A percentile compares a stretch with the other conserved stretches of the same genome.
Evolutionary conservation across 2,113 vertebrate species (phyloP).

Genomic region (Ceyx cyanopectus): DNA sequence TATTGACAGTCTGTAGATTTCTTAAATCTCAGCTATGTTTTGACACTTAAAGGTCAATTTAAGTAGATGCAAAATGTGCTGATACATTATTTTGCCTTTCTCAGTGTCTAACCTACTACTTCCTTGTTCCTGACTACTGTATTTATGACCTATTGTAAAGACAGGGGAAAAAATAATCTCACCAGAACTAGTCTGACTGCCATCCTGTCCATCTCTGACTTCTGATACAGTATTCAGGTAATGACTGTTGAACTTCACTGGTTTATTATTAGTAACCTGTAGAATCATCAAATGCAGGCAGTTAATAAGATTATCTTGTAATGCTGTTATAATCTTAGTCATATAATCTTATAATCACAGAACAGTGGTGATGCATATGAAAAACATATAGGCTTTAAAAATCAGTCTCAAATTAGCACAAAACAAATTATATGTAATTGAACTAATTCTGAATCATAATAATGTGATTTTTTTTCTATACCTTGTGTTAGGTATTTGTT

Average conservation of each 20-base stretch:
- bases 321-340: neutral
- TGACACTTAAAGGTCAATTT: neutral
- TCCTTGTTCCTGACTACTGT: neutral
- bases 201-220: conserved; percentile 32
- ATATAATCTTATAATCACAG: too few species aligned
- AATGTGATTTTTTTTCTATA: neutral
- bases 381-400: neutral
- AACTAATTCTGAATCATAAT: neutral
- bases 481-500: neutral
- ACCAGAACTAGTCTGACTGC: conserved; percentile 73
- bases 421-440: neutral
- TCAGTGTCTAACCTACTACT: neutral
- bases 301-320: neutral
- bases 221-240: conserved; percentile 66
- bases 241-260: conserved; percentile 53
- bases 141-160: neutral
- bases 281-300: conserved; percentile 37
- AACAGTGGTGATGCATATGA: neutral
- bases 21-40: neutral
- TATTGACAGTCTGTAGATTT: neutral
- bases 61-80: neutral
- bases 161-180: neutral
- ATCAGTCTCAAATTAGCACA: neutral
- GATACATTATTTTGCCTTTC: neutral
- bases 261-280: conserved; percentile 71